A percentile compares a stretch with the other conserved stretches of the same genome.
Evolutionary conservation across 2,113 vertebrate genomes (phyloP).

Genomic region (Rhea pennata): DNA sequence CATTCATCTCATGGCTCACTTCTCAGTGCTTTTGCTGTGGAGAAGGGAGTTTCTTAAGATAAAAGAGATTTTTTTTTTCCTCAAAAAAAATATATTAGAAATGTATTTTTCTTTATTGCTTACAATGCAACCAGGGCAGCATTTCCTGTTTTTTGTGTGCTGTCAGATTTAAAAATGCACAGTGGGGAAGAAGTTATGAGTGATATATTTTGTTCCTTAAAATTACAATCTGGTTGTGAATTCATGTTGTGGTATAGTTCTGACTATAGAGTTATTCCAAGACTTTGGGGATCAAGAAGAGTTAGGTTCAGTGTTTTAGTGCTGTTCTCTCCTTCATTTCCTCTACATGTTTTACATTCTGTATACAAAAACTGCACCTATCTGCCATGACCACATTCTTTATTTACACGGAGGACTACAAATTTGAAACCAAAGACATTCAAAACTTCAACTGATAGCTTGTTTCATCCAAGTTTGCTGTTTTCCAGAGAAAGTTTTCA

Average conservation of each 20-base stretch:
- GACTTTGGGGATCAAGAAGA: not conserved
- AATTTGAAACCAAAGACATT: not conserved
- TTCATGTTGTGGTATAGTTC: not conserved
- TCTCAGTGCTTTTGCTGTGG: not conserved
- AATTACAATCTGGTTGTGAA: not conserved
- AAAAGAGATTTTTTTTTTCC: not conserved
- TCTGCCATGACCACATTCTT: not conserved
- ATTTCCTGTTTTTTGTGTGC: not conserved
- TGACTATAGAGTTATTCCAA: not conserved
- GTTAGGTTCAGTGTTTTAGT: not conserved
- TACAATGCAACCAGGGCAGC: not conserved
- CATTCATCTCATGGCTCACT: not conserved
- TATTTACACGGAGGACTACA: not conserved
- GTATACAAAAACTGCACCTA: not conserved
- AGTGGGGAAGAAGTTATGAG: not conserved
- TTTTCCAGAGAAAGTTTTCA: not conserved
- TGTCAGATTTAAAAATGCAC: not conserved
- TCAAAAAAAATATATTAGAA: not conserved
- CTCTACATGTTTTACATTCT: not conserved
- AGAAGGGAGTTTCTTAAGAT: not conserved
- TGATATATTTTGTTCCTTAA: not conserved
- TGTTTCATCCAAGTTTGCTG: not conserved
- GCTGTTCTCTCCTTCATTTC: not conserved
- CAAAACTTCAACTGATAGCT: not conserved
- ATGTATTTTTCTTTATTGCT: rapidly evolving